These are phyloP conservation scores for Scomber japonicus DNA, from an alignment of 2,113 vertebrate species.

Conservation along the genomic window DNA sequence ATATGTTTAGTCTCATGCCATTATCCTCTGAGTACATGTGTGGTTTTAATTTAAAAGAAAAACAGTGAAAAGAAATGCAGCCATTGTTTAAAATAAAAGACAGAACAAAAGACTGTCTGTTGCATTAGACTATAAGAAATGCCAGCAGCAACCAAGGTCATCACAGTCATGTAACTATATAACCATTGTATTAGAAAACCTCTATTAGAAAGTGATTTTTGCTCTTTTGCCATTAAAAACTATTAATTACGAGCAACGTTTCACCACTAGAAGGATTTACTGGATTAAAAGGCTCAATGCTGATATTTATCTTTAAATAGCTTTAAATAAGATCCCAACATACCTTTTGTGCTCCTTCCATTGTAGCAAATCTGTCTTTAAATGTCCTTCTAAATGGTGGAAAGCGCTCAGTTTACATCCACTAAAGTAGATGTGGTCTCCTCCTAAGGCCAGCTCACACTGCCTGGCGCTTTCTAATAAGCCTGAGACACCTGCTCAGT, in stretches of 20 bases:
- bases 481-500: conserved; percentile 72
- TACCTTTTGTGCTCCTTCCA: conserved; percentile 77
- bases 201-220: neutral
- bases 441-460: conserved; percentile 26
- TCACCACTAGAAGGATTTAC: neutral
- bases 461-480: conserved; percentile 53
- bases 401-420: conserved; percentile 7
- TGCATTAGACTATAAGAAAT: conserved; percentile 5
- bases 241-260: neutral
- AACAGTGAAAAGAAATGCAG: conserved; percentile 26
- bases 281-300: neutral
- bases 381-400: conserved; percentile 20
- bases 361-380: conserved; percentile 36
- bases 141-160: conserved; percentile 54
- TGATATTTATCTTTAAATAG: neutral
- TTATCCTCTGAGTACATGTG: conserved; percentile 36
- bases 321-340: conserved; percentile 27
- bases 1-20: conserved; percentile 3
- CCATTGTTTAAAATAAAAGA: conserved; percentile 34
- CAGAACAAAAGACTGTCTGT: conserved; percentile 24
- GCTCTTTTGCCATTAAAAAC: neutral
- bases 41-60: conserved; percentile 50
- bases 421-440: conserved; percentile 32
- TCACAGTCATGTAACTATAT: conserved; percentile 27
- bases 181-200: conserved; percentile 1